A percentile compares a stretch with the other conserved stretches of the same genome.
Conservation (phyloP, 1,140 invertebrate genomes). For the Drosophila kohkoa region DNA sequence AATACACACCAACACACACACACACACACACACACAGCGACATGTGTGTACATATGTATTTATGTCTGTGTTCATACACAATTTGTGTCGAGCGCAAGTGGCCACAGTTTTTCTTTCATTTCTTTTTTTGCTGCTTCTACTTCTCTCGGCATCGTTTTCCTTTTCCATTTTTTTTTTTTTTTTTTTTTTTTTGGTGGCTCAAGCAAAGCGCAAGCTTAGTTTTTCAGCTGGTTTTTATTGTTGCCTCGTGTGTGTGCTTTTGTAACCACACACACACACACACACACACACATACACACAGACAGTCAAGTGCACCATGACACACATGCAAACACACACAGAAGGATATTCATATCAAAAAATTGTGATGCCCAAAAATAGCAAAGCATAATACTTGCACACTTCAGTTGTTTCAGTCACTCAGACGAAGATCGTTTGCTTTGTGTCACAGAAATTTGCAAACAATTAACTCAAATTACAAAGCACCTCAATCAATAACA, state of each 20-base stretch:
- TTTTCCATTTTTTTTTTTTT: background rate
- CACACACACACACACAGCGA: conserved; percentile 5
- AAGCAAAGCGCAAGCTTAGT: conserved; percentile 22
- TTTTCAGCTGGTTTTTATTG: conserved; percentile 37
- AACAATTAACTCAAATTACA: no score
- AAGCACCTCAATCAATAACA: no score
- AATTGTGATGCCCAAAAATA: background rate
- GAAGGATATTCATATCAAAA: conserved; percentile 14
- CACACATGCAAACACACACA: conserved; percentile 22
- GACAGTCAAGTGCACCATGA: conserved; percentile 13
- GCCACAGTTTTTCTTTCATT: conserved; percentile 36
- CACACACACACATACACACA: background rate
- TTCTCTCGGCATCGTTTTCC: conserved; percentile 2
- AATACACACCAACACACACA: conserved; percentile 21
- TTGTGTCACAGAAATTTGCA: no score
- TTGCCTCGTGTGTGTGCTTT: conserved; percentile 25
- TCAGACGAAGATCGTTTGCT: background rate
- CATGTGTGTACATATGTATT: conserved; percentile 31
- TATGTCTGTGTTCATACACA: conserved; percentile 34
- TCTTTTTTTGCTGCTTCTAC: background rate
- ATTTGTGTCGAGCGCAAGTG: conserved; percentile 49
- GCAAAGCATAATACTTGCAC: background rate
- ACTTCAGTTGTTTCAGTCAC: background rate
- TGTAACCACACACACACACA: background rate
- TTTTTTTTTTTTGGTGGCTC: conserved; percentile 11